phyloP scores from a whole-genome alignment of 2,888 invertebrate genomes.

The Schrankia costaestrigalis region DNA sequence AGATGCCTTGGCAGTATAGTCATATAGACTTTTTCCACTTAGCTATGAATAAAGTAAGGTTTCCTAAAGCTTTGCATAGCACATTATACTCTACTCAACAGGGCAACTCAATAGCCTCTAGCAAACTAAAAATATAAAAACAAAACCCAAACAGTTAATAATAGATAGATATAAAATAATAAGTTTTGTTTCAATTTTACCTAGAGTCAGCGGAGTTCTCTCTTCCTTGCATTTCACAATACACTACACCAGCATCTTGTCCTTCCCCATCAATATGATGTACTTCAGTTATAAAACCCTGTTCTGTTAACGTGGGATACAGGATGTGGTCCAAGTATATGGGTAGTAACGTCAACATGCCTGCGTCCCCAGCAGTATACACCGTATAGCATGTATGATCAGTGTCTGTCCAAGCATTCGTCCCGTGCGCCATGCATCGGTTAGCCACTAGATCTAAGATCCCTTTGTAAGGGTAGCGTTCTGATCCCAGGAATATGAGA shows the following conservation, averaged over 20 bases:
- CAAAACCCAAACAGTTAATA: no score
- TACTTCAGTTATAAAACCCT: slow-evolving; percentile 93
- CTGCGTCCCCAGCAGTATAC: slow-evolving; percentile 90
- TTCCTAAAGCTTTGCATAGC: no score
- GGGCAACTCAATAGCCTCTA: no score
- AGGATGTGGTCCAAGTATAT: slow-evolving; percentile 95
- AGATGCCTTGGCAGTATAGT: no score
- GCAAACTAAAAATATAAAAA: no score
- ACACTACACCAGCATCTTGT: slow-evolving; percentile 96
- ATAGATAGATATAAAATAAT: background rate
- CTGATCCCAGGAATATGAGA: slow-evolving; percentile 93
- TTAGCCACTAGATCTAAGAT: slow-evolving; percentile 93
- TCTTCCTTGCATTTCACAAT: slow-evolving; percentile 95
- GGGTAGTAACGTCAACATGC: slow-evolving; percentile 93
- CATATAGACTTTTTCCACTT: no score
- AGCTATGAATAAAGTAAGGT: no score
- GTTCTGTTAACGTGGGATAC: slow-evolving; percentile 89
- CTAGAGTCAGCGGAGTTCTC: slow-evolving; percentile 90
- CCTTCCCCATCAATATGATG: slow-evolving; percentile 94
- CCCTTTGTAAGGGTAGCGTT: slow-evolving; percentile 94
- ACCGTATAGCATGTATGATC: slow-evolving; percentile 96
- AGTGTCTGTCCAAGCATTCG: slow-evolving; percentile 93
- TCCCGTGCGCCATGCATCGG: slow-evolving; percentile 93
- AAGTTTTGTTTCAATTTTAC: no score
- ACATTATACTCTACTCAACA: no score